These are phyloP conservation scores for Augiades crinisus DNA, from an alignment of 2,888 invertebrate genomes.

Conservation along the genomic window DNA sequence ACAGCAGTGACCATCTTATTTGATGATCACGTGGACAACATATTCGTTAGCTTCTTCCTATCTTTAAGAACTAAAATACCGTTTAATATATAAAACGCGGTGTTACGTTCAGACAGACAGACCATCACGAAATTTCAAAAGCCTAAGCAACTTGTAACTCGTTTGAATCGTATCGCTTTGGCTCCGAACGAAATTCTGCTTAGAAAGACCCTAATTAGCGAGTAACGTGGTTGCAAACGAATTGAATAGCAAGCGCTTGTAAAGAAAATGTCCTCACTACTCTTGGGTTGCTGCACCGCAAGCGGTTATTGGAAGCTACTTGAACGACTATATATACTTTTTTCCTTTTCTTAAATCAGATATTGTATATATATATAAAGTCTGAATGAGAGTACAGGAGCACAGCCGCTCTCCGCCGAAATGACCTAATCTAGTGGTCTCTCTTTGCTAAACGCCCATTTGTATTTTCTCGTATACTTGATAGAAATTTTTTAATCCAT, in stretches of 20 bases:
- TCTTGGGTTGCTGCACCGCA: not conserved
- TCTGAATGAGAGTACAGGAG: too few relatives aligned
- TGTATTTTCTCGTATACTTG: too few relatives aligned
- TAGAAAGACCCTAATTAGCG: constrained; percentile 21
- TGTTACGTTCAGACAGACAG: not conserved
- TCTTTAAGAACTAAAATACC: too few relatives aligned
- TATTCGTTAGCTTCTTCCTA: too few relatives aligned
- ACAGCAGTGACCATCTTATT: not conserved
- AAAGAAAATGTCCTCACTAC: constrained; percentile 15
- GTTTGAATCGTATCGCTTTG: constrained; percentile 17
- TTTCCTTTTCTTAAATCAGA: too few relatives aligned
- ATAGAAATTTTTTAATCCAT: too few relatives aligned
- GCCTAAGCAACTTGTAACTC: not conserved
- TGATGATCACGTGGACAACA: too few relatives aligned
- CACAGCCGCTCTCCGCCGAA: too few relatives aligned
- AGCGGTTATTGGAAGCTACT: not conserved
- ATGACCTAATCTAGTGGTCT: too few relatives aligned
- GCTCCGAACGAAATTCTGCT: constrained; percentile 15
- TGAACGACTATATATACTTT: too few relatives aligned
- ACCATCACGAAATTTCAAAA: not conserved
- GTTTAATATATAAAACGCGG: not conserved
- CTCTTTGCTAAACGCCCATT: too few relatives aligned
- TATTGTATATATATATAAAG: too few relatives aligned
- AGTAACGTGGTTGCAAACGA: constrained; percentile 8
- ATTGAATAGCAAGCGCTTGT: constrained; percentile 16